Percentiles rank a stretch among this genome's conserved stretches.
phyloP scores from a whole-genome alignment of 2,113 vertebrate genomes.

The Brienomyrus brachyistius region DNA sequence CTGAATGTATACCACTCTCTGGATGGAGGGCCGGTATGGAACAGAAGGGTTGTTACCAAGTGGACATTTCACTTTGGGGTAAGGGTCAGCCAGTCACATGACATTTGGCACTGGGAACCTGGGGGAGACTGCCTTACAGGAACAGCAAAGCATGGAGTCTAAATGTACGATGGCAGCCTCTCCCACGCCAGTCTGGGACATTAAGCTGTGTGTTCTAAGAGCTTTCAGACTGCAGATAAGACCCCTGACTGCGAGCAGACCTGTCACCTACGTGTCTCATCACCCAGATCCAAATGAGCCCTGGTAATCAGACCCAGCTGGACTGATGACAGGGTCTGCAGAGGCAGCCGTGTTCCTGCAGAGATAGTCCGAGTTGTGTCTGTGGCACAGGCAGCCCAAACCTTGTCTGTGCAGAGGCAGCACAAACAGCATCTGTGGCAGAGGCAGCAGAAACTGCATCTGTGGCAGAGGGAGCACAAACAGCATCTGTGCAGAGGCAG shows the following conservation, averaged over 20 bases:
- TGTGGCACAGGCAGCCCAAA: background rate
- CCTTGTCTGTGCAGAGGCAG: no score
- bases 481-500: no score
- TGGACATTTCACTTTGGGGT: background rate
- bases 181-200: constrained; percentile 4
- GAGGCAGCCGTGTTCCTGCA: background rate
- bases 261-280: background rate
- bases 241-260: background rate
- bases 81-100: background rate
- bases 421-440: no score
- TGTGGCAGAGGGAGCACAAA: no score
- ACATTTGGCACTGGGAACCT: background rate
- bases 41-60: background rate
- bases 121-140: background rate
- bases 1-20: background rate
- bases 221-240: constrained; percentile 11
- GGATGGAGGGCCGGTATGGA: background rate
- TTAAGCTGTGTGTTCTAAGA: constrained; percentile 11
- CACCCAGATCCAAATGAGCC: background rate
- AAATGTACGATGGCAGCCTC: background rate
- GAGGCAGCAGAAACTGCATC: background rate
- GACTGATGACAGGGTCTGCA: background rate
- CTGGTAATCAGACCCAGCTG: background rate
- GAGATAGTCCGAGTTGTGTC: background rate
- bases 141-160: background rate